These are phyloP conservation scores for Gallinago media DNA, from an alignment of 2,113 vertebrate genomes.

Conservation along the genomic window DNA sequence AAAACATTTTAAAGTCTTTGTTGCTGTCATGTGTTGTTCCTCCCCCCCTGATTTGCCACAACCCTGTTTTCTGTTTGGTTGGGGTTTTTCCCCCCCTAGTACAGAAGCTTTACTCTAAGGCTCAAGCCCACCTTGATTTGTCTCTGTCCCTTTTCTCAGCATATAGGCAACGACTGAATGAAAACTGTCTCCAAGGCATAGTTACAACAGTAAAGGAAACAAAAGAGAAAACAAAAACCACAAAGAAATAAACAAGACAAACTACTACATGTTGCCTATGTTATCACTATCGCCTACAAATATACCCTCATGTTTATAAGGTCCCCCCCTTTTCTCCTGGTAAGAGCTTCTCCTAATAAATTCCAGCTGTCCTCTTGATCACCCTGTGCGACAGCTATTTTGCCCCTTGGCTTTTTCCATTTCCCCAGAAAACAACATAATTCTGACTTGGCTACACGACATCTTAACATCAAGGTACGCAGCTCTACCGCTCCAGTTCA, in stretches of 20 bases:
- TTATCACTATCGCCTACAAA: background rate
- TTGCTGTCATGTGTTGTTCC: no score
- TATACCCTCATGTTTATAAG: background rate
- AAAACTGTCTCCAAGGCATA: background rate
- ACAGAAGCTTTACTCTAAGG: background rate
- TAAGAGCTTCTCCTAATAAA: background rate
- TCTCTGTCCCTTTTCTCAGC: background rate
- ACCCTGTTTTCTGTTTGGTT: no score
- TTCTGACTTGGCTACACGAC: background rate
- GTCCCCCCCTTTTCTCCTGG: background rate
- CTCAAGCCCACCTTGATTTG: background rate
- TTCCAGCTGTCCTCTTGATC: background rate
- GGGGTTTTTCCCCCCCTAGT: rapidly evolving
- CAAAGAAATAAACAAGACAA: background rate
- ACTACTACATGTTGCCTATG: rapidly evolving
- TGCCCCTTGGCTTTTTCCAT: background rate
- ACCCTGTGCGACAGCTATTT: background rate
- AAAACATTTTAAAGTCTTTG: background rate
- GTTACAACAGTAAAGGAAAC: background rate
- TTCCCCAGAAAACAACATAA: background rate
- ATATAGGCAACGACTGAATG: background rate
- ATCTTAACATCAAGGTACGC: background rate
- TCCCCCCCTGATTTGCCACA: no score
- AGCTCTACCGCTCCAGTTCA: background rate
- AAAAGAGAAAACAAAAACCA: background rate